Percentiles rank a stretch among this genome's conserved stretches.
These are phyloP conservation scores for Pachliopta kotzebuea DNA, from an alignment of 2,888 invertebrate genomes.

Conservation along the genomic window DNA sequence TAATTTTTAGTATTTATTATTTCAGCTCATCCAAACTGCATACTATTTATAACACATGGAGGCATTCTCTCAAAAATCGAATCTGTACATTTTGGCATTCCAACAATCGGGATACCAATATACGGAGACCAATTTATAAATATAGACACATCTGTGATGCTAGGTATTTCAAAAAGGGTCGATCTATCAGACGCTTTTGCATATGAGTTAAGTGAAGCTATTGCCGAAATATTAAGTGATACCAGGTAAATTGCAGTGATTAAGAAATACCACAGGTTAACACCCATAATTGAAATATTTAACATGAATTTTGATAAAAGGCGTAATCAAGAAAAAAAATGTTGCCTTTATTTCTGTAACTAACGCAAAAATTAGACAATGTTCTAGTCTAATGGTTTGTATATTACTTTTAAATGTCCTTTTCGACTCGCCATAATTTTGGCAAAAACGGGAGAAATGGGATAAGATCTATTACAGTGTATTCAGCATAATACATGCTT, in stretches of 20 bases:
- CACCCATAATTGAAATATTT: too few species aligned
- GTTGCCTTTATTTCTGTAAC: too few species aligned
- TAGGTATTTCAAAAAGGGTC: constrained; percentile 11
- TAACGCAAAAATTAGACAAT: too few species aligned
- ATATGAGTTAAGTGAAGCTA: neutral
- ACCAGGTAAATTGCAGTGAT: constrained; percentile 1
- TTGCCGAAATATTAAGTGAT: constrained; percentile 8
- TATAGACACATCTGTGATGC: constrained; percentile 4
- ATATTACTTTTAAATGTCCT: too few species aligned
- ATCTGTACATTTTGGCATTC: constrained; percentile 21
- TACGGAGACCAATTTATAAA: constrained; percentile 17
- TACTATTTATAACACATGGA: constrained; percentile 24
- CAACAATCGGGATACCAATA: constrained; percentile 21
- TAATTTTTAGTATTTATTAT: neutral
- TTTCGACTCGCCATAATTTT: too few species aligned
- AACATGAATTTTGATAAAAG: too few species aligned
- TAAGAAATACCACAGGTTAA: too few species aligned
- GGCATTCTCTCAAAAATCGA: constrained; percentile 20
- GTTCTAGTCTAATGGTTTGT: too few species aligned
- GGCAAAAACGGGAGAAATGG: too few species aligned
- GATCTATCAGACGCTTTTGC: constrained; percentile 9
- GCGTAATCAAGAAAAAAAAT: too few species aligned
- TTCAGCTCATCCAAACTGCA: constrained; percentile 25
- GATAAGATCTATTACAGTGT: too few species aligned
- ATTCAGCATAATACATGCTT: too few species aligned